Conservation (phyloP, 1,140 invertebrate species). For the Linepithema humile region DNA sequence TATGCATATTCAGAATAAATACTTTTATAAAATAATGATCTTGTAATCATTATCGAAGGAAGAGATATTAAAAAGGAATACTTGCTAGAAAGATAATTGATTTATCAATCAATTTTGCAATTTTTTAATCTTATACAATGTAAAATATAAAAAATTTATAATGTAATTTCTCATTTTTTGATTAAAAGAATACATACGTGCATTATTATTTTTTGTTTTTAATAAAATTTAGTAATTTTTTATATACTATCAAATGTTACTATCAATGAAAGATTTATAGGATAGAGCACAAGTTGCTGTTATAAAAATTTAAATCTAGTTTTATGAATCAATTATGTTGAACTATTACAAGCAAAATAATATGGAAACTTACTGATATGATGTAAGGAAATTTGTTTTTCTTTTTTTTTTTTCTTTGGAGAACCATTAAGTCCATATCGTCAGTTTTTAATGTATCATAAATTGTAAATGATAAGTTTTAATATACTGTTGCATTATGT, state of each 20-base stretch:
- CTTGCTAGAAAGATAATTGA: background rate
- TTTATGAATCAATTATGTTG: constrained; percentile 29
- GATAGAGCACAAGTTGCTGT: constrained; percentile 32
- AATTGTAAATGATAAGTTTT: constrained; percentile 42
- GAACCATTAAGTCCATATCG: constrained; percentile 14
- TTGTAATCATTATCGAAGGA: constrained; percentile 53
- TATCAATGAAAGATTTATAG: constrained; percentile 51
- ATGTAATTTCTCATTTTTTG: background rate
- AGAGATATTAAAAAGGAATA: background rate
- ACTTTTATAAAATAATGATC: constrained; percentile 69
- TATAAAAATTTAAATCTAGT: constrained; percentile 25
- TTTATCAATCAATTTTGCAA: background rate
- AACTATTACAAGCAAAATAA: constrained; percentile 20
- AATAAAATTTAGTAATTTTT: constrained; percentile 27
- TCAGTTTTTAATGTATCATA: constrained; percentile 36
- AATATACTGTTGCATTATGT: constrained; percentile 14
- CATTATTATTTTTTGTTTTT: constrained; percentile 15
- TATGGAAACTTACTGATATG: constrained; percentile 17
- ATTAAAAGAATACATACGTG: background rate
- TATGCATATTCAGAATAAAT: constrained; percentile 76
- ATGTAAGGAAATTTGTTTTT: constrained; percentile 29
- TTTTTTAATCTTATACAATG: too few relatives aligned
- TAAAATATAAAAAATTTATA: background rate
- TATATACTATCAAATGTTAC: constrained; percentile 6
- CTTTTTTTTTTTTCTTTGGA: too few relatives aligned